Base-by-base conservation (phyloP, 2,113 vertebrate species). In the Coryphaenoides rupestris region DNA sequence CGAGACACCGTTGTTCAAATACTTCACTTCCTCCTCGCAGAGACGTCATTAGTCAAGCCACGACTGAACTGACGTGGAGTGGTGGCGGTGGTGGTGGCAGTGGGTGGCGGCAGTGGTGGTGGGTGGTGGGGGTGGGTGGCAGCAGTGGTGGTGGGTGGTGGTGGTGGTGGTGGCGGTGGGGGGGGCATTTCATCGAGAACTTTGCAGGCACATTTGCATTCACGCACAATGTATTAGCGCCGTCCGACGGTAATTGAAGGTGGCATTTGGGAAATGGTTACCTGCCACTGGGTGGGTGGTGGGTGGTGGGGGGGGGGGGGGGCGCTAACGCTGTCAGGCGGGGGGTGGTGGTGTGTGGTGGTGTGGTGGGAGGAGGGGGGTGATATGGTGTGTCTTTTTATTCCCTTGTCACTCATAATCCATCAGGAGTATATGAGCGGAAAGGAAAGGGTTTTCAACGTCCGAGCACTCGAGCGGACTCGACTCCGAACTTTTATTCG, bases 251-350 rank as follows among this genome's bases (percentile, higher is more conserved):
- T 89, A 86, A 89, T 88, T 78, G 74, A 82, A 83, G 83, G 70
- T 82, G 87, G 81, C 86, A 81, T 75, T 68, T 72, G 77, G 80
- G 77, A 86, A 84, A 77, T 72, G 86, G 83, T 73, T 75, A 78
- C 74, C 79, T 83, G 84, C 78, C 82, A 75, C 72, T 81, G 84
- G 81, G 57, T 69, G 22, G 66, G 67, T 68, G 26, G 26, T 28
- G 26, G 26, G 26, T 3, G 26, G 26, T 3, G 26, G 26, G 0
- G 62, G 76, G 74, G 65, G 22, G 68, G 40, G 69, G 5, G 26
- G 65, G 68, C 73, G n/a, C 3, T 47, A 15, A 15, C n/a, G n/a
- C n/a, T n/a, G n/a, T n/a, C n/a, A n/a, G n/a, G n/a, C n/a, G n/a
- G n/a, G 84, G 81, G 57, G 71, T 21, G 66, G 67, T 68, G 26